These are phyloP conservation scores for Trichosurus vulpecula DNA, from an alignment of 2,797 vertebrate species.

Conservation along the genomic window DNA sequence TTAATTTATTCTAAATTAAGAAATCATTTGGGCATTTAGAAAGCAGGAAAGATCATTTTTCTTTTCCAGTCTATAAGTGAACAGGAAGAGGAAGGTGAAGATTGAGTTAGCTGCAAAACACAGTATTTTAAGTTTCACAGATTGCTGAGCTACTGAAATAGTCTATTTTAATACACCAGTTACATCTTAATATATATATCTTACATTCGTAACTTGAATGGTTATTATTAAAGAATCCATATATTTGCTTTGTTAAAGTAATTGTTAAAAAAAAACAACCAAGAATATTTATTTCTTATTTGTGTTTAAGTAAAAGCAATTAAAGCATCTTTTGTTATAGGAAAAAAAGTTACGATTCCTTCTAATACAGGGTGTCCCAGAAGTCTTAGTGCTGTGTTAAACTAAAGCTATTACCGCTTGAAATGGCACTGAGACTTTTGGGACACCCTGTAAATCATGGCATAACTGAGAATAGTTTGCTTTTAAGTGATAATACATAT, in stretches of 20 bases:
- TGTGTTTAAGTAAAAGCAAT: conserved; percentile 33
- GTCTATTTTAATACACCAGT: background rate
- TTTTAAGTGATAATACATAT: conserved; percentile 6
- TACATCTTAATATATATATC: background rate
- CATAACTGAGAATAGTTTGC: conserved; percentile 8
- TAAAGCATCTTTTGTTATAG: conserved; percentile 8
- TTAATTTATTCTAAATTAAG: conserved; percentile 68
- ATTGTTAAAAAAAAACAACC: conserved; percentile 27
- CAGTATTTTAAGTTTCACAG: background rate
- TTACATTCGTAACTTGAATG: conserved; percentile 31
- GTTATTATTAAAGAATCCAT: conserved; percentile 19
- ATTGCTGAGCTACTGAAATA: background rate
- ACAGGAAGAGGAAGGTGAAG: conserved; percentile 9
- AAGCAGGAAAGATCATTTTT: conserved; percentile 20
- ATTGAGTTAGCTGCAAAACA: background rate
- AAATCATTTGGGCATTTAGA: conserved; percentile 59
- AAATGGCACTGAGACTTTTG: background rate
- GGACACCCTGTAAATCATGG: background rate
- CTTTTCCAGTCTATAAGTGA: conserved; percentile 42
- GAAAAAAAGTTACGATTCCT: background rate
- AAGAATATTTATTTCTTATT: background rate
- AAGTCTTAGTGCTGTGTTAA: background rate
- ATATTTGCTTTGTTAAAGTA: background rate
- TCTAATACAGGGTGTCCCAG: background rate
- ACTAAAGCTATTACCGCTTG: background rate